Evolutionary conservation across 2,113 vertebrate species (phyloP).

Genomic region (Empidonax traillii): DNA sequence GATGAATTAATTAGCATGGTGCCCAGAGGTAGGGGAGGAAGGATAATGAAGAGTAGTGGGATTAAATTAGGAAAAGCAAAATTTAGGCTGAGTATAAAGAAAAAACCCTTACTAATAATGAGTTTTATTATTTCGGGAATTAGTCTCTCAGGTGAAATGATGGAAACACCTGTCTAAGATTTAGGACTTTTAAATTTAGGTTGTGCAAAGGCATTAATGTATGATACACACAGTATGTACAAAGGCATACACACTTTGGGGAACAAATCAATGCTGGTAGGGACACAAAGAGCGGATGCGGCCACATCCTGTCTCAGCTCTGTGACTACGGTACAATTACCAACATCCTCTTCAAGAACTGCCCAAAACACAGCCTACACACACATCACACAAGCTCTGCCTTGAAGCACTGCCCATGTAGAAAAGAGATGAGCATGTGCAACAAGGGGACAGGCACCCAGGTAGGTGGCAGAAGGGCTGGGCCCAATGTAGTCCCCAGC

Average conservation of each 20-base stretch:
- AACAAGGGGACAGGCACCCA: accelerated
- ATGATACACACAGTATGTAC: not conserved
- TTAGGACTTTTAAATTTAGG: conserved; percentile 35
- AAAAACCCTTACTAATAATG: conserved; percentile 39
- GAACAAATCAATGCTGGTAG: not conserved
- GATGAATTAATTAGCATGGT: conserved; percentile 60
- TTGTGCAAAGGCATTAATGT: not conserved
- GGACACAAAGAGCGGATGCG: not conserved
- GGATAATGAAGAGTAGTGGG: conserved; percentile 60
- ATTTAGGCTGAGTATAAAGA: conserved; percentile 53
- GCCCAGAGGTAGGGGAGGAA: conserved; percentile 31
- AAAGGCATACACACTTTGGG: not conserved
- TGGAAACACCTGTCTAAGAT: conserved; percentile 27
- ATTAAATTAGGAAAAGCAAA: conserved; percentile 69
- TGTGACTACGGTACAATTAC: not conserved
- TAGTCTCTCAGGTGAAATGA: conserved; percentile 49
- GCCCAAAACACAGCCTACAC: not conserved
- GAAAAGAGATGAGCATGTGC: not conserved
- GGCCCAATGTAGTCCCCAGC: not conserved
- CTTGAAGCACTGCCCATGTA: not conserved
- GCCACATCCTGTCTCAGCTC: not conserved
- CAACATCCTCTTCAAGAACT: not conserved
- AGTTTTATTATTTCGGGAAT: conserved; percentile 57
- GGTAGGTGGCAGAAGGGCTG: not conserved
- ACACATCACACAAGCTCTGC: not conserved